Evolutionary conservation across 2,888 invertebrate genomes (phyloP).

Genomic region (Philopedon plagiatum): DNA sequence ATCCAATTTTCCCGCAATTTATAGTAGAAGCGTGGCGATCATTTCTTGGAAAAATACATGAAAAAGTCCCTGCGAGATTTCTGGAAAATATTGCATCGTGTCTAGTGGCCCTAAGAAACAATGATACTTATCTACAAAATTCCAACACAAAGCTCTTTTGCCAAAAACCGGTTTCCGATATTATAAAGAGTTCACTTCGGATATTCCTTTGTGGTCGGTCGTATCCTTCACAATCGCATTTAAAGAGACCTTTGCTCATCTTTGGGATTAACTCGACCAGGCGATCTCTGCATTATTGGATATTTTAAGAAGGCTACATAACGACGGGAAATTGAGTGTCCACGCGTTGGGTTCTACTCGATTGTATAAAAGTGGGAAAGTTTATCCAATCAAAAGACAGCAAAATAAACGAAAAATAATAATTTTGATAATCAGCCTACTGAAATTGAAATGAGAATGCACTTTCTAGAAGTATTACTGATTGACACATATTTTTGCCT

Average conservation of each 20-base stretch:
- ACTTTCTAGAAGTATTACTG: no score
- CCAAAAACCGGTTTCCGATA: slow-evolving; percentile 30
- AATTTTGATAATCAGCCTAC: neutral
- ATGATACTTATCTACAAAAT: no score
- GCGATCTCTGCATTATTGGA: slow-evolving; percentile 33
- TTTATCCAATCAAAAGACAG: neutral
- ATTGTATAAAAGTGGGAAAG: neutral
- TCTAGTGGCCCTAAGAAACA: no score
- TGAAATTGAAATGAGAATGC: neutral
- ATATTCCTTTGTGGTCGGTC: slow-evolving; percentile 32
- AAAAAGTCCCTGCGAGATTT: no score
- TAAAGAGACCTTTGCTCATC: slow-evolving; percentile 31
- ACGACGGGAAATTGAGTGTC: slow-evolving; percentile 11
- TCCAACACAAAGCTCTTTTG: neutral
- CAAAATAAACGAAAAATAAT: neutral
- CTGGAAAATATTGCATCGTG: no score
- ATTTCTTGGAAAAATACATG: no score
- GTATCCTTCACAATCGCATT: slow-evolving; percentile 33
- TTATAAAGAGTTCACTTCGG: slow-evolving; percentile 23
- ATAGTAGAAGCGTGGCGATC: no score
- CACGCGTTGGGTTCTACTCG: neutral
- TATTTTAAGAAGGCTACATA: slow-evolving; percentile 12
- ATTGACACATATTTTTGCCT: no score
- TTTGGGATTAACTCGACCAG: slow-evolving; percentile 32
- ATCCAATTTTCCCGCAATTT: no score